These are phyloP conservation scores for Idris sp. DNA, from an alignment of 1,140 invertebrate species.

Conservation along the genomic window DNA sequence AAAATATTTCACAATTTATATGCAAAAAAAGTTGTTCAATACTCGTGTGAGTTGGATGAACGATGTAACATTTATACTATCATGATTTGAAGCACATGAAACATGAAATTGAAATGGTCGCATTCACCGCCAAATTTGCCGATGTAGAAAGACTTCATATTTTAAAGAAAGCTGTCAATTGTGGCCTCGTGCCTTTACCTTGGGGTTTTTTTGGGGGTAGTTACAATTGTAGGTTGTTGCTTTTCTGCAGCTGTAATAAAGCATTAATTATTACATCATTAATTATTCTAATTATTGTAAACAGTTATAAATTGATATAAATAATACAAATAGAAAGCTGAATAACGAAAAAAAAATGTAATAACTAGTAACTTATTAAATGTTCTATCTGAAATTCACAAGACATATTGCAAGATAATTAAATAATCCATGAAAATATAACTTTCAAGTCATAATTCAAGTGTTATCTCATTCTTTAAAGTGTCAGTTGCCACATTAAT, in stretches of 20 bases:
- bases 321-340: too few relatives aligned
- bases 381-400: too few relatives aligned
- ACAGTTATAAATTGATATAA: too few relatives aligned
- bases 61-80: conserved; percentile 34
- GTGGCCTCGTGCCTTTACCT: conserved; percentile 58
- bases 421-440: too few relatives aligned
- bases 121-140: conserved; percentile 27
- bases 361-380: too few relatives aligned
- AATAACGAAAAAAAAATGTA: too few relatives aligned
- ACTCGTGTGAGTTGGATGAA: conserved; percentile 46
- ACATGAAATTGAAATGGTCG: conserved; percentile 21
- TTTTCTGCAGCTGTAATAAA: conserved; percentile 54
- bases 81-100: conserved; percentile 31
- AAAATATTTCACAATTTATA: conserved; percentile 19
- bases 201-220: conserved; percentile 36
- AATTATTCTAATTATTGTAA: not conserved
- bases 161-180: conserved; percentile 55
- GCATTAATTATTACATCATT: conserved; percentile 4
- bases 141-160: conserved; percentile 30
- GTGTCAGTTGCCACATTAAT: too few relatives aligned
- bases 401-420: too few relatives aligned
- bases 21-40: conserved; percentile 18
- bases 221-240: conserved; percentile 56
- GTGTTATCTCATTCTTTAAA: too few relatives aligned
- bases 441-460: too few relatives aligned